Conservation (phyloP, 2,113 vertebrate species). For the Bothrops jararaca region DNA sequence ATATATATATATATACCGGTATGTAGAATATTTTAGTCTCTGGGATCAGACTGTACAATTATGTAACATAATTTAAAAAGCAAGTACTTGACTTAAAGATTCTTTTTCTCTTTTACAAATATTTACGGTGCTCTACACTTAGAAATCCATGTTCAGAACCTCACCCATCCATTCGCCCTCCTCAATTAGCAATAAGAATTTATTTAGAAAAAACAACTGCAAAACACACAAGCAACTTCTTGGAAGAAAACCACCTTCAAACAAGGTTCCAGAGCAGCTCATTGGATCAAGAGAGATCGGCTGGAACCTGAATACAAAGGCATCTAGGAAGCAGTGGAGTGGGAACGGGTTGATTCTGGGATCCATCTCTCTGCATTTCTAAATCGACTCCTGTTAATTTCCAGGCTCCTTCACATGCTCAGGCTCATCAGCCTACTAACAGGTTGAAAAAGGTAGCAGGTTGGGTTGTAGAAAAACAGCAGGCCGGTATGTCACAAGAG, state of each 20-base stretch:
- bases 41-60: slow-evolving; percentile 66
- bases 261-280: slow-evolving; percentile 19
- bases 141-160: slow-evolving; percentile 62
- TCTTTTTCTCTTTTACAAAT: slow-evolving; percentile 67
- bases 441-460: neutral
- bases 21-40: slow-evolving; percentile 66
- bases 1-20: slow-evolving; percentile 2
- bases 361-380: rapidly evolving
- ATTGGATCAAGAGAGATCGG: neutral
- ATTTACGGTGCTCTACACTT: slow-evolving; percentile 64
- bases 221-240: slow-evolving; percentile 35
- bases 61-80: slow-evolving; percentile 65
- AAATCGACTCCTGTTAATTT: neutral
- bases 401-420: neutral
- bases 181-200: slow-evolving; percentile 59
- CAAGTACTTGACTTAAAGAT: slow-evolving; percentile 69
- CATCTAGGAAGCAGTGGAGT: neutral
- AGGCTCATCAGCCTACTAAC: neutral
- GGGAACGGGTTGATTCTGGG: neutral
- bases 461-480: neutral
- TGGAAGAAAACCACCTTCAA: slow-evolving; percentile 49
- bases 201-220: slow-evolving; percentile 43
- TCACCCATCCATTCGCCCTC: neutral
- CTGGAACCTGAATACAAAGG: neutral
- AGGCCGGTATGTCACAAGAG: neutral